Evolutionary conservation across 2,113 vertebrate species (phyloP), one percentile per base, ranked within the genome.

Genomic region (Crypturellus undulatus): DNA sequence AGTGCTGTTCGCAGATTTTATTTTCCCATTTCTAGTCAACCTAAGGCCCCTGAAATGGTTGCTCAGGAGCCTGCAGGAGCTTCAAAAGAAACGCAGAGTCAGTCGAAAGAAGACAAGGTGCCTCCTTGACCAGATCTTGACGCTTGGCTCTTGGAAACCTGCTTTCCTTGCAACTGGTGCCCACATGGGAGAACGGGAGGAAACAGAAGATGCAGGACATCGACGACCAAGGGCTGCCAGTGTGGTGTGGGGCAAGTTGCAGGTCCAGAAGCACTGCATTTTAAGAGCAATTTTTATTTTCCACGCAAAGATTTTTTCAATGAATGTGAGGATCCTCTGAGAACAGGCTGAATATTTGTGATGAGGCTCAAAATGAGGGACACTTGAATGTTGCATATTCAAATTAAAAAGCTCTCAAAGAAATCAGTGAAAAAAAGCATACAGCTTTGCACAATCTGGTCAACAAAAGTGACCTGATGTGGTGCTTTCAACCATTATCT

Each of bases 401-500:
- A 87, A 87, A 96, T 93, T 40, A 84, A 93, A 92, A 91, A 72
- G 67, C 87, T 93, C 84, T 91, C 59, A 92, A 79, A 82, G 4
- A 22, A 82, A 87, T 69, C 69, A 62, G 89, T 90, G 73, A 80
- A 59, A 75, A 63, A 73, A 42, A 3, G 25, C 20, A 20, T 77
- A 70, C 9, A 92, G 86, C 88, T 95, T 92, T 96, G 47, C 60
- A 89, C 90, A 94, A 81, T 93, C 92, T 94, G 86, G 77, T 84
- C 80, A 94, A 90, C 62, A 90, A 68, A 60, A 92, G 58, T 92
- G 91, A 93, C 86, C 91, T 95, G 91, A 89, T 79, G 73, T 81
- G 62, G 25, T 86, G 86, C 38, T 96, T 96, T 89, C 89, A 96
- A 70, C 77, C 89, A 87, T 92, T 95, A 92, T 92, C 78, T 79